These are phyloP conservation scores for Amphiprion clarkii DNA, from an alignment of 2,797 vertebrate genomes.

Conservation along the genomic window DNA sequence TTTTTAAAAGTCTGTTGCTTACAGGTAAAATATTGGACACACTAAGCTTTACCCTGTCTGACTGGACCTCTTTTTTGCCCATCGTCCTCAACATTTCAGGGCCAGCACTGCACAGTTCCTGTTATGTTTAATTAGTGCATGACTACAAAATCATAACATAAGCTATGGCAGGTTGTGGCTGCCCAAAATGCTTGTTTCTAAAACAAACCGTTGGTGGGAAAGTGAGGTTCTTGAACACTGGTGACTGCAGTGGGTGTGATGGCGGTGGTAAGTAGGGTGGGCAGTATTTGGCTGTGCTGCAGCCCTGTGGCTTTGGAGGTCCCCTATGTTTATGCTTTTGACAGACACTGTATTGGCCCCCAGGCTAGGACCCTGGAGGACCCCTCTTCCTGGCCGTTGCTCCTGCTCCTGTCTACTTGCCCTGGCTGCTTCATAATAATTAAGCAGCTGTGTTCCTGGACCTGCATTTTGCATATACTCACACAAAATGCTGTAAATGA, in stretches of 20 bases:
- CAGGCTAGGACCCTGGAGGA: constrained; percentile 55
- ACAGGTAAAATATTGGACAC: constrained; percentile 44
- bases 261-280: constrained; percentile 50
- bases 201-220: constrained; percentile 70
- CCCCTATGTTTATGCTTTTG: constrained; percentile 79
- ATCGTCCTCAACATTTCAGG: constrained; percentile 53
- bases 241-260: constrained; percentile 46
- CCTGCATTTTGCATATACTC: constrained; percentile 70
- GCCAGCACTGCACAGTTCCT: constrained; percentile 59
- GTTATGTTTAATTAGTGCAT: constrained; percentile 76
- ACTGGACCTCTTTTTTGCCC: constrained; percentile 53
- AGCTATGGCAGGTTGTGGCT: constrained; percentile 61
- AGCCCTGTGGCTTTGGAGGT: constrained; percentile 69
- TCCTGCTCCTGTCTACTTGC: constrained; percentile 64
- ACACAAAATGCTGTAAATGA: constrained; percentile 73
- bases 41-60: constrained; percentile 25
- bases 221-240: constrained; percentile 49
- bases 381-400: constrained; percentile 56
- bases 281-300: constrained; percentile 63
- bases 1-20: constrained; percentile 43
- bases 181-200: constrained; percentile 66
- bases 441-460: constrained; percentile 75
- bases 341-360: constrained; percentile 74
- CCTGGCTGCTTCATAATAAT: constrained; percentile 78
- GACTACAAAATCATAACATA: constrained; percentile 77